Evolutionary conservation across 2,113 vertebrate species (phyloP).

Genomic region (Physeter macrocephalus): DNA sequence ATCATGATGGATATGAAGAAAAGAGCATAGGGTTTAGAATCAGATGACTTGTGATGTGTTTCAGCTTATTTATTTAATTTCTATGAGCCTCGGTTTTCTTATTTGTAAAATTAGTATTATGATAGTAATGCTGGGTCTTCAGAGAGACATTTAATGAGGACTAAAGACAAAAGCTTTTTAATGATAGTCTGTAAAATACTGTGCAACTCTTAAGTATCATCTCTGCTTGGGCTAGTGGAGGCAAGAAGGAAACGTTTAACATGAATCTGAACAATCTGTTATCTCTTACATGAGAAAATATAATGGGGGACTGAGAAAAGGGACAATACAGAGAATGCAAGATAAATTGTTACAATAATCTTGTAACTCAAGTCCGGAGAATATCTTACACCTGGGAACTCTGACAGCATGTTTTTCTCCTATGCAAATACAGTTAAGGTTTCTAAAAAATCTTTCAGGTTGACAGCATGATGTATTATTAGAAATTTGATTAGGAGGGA

Average conservation of each 20-base stretch:
- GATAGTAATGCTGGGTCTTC: background rate
- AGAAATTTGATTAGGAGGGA: slow-evolving; percentile 73
- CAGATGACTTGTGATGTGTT: background rate
- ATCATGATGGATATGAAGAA: slow-evolving; percentile 20
- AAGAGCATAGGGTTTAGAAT: background rate
- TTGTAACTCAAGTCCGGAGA: slow-evolving; percentile 69
- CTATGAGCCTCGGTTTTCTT: background rate
- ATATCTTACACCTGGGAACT: slow-evolving; percentile 66
- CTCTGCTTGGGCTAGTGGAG: background rate
- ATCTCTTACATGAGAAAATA: slow-evolving; percentile 44
- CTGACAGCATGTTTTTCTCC: slow-evolving; percentile 72
- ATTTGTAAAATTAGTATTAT: slow-evolving; percentile 29
- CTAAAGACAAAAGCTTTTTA: background rate
- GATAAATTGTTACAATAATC: slow-evolving; percentile 76
- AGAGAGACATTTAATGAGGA: background rate
- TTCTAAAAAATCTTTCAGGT: slow-evolving; percentile 71
- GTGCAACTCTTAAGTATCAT: background rate
- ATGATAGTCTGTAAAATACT: background rate
- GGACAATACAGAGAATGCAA: slow-evolving; percentile 56
- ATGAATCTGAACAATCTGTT: slow-evolving; percentile 43
- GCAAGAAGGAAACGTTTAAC: background rate
- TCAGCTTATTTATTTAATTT: background rate
- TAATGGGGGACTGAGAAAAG: slow-evolving; percentile 13
- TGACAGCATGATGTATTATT: slow-evolving; percentile 76
- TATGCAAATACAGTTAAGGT: slow-evolving; percentile 74